Base-by-base conservation (phyloP, 2,888 invertebrate species). In the Bruchidius siliquastri region DNA sequence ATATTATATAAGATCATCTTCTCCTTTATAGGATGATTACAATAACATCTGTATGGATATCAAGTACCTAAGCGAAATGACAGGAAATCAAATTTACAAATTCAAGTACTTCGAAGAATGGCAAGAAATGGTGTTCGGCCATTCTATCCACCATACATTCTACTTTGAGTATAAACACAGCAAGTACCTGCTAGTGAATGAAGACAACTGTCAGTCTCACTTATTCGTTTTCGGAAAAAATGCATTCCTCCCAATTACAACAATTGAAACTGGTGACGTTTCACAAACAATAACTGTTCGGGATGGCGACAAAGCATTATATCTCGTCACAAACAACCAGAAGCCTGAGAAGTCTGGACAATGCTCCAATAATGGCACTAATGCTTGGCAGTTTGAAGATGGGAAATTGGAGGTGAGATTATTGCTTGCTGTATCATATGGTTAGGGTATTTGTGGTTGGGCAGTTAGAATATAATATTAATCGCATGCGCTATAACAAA, bases 101-200 rank as follows among this genome's bases (percentile, higher is more conserved):
- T 86, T 89, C 71, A 87, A 88, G 79, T 87, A 88, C 77, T 86
- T 91, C 69, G 88, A 89, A 68, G 83, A 85, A 71, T 74, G 85
- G 0, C 86, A 86, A 78, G 74, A 79, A 0, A 74, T 87, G 0
- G 68, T 72, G 3, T 75, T 79, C 69, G 20, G 22, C 2, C 68
- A 75, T 22, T 22, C 70, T 0, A 72, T 80, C 22, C 73, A 77
- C 67, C 71, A 77, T 67, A 75, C 76, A 8, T 76, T 77, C 74
- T 72, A 76, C 75, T 83, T 84, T 74, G 73, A 81, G 75, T 77
- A 74, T 70, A 73, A 84, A 4, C 76, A 81, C 68, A 73, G 78
- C 6, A 81, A 85, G 76, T 88, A 86, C 75, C 76, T 89, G 26
- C 77, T 88, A 21, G 80, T 88, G 0, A 87, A 85, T 74, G 85